Evolutionary conservation across 2,888 invertebrate genomes (phyloP).

Genomic region (Chymomyza fuscimana): DNA sequence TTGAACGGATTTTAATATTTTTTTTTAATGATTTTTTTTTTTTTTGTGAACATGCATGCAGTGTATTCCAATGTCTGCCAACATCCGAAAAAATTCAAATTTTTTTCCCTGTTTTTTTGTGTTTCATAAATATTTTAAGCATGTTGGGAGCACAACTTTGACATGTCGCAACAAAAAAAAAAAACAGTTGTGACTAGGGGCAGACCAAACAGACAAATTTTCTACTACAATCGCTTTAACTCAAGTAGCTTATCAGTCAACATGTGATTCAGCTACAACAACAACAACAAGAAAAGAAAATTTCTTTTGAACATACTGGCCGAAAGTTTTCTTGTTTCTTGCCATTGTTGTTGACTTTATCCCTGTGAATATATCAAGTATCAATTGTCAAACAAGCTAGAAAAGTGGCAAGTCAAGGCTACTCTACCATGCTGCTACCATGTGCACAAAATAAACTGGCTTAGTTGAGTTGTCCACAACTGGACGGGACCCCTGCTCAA

Average conservation of each 20-base stretch:
- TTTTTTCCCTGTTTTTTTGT: slow-evolving; percentile 39
- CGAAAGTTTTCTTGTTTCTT: not conserved
- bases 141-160: slow-evolving; percentile 22
- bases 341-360: slow-evolving; percentile 17
- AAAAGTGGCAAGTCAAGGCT: slow-evolving; percentile 55
- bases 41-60: not conserved
- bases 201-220: not conserved
- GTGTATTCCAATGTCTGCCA: too few species aligned
- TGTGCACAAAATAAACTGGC: not conserved
- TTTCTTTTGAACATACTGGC: not conserved
- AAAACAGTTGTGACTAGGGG: slow-evolving; percentile 7
- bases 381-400: slow-evolving; percentile 64
- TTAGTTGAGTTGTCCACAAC: not conserved
- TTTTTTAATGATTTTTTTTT: too few species aligned
- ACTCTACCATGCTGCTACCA: not conserved
- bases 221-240: slow-evolving; percentile 39
- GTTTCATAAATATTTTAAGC: slow-evolving; percentile 74
- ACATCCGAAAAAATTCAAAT: too few species aligned
- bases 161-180: not conserved
- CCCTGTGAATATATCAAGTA: slow-evolving; percentile 63
- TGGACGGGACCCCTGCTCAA: not conserved
- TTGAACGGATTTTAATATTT: too few species aligned
- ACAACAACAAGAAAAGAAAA: slow-evolving; percentile 10
- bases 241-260: slow-evolving; percentile 71
- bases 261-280: slow-evolving; percentile 20